These are phyloP conservation scores for Proteles cristata DNA, from an alignment of 2,113 vertebrate genomes.

Conservation along the genomic window DNA sequence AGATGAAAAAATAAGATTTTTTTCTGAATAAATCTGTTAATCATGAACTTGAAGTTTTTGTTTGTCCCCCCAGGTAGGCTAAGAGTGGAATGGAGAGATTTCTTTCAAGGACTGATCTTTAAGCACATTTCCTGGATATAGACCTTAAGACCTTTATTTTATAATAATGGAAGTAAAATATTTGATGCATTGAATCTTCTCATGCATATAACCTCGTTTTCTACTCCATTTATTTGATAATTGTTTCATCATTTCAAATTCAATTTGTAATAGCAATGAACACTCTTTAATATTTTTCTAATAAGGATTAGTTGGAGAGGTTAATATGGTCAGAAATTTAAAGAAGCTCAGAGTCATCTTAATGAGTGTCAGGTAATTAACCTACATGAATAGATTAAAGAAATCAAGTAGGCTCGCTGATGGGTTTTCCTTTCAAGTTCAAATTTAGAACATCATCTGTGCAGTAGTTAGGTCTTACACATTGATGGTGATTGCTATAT, in stretches of 20 bases:
- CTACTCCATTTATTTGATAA: constrained; percentile 83
- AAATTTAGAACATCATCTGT: constrained; percentile 81
- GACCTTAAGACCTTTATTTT: constrained; percentile 77
- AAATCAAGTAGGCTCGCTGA: constrained; percentile 76
- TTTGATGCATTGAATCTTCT: constrained; percentile 80
- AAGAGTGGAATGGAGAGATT: constrained; percentile 4
- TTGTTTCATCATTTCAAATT: constrained; percentile 84
- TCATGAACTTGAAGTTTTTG: constrained; percentile 40
- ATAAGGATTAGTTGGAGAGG: constrained; percentile 83
- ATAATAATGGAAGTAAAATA: constrained; percentile 77
- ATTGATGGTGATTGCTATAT: constrained; percentile 75
- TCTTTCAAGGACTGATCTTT: constrained; percentile 74
- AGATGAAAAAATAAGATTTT: background rate
- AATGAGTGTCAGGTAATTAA: constrained; percentile 84
- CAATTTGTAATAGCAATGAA: constrained; percentile 83
- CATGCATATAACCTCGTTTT: constrained; percentile 82
- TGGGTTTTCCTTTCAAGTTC: constrained; percentile 82
- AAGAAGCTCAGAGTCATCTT: constrained; percentile 82
- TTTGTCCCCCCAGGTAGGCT: background rate
- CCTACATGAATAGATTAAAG: constrained; percentile 83
- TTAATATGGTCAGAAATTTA: constrained; percentile 84
- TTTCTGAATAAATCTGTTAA: background rate
- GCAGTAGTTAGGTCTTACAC: constrained; percentile 67
- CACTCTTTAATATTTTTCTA: constrained; percentile 83
- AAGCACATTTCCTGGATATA: constrained; percentile 68